These are phyloP conservation scores for Priocnemis perturbator DNA, from an alignment of 2,888 invertebrate species.

Conservation along the genomic window DNA sequence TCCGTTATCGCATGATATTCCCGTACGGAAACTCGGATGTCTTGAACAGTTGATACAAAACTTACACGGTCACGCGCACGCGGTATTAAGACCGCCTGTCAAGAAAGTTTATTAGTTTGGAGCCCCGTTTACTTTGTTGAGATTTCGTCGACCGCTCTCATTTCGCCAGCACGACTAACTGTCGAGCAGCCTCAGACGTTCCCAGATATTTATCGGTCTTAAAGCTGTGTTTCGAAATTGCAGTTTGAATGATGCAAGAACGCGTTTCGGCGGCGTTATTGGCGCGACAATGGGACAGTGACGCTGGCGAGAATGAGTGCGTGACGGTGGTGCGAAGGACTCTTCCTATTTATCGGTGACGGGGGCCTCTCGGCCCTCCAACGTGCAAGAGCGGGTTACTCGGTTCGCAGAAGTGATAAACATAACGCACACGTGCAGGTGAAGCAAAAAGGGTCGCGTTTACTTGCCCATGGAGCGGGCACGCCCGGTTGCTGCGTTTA, in stretches of 20 bases:
- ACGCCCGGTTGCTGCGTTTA: slow-evolving; percentile 20
- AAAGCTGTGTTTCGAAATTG: slow-evolving; percentile 10
- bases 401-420: slow-evolving; percentile 29
- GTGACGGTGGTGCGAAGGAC: background rate
- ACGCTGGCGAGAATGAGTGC: background rate
- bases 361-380: too few relatives aligned
- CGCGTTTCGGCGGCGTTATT: background rate
- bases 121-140: too few relatives aligned
- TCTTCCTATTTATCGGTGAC: slow-evolving; percentile 10
- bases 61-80: too few relatives aligned
- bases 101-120: too few relatives aligned
- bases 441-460: slow-evolving; percentile 21
- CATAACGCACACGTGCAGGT: slow-evolving; percentile 20
- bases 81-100: too few relatives aligned
- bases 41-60: too few relatives aligned
- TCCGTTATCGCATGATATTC: too few relatives aligned
- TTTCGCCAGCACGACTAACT: too few relatives aligned
- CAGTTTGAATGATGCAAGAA: slow-evolving; percentile 14
- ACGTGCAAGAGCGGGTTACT: slow-evolving; percentile 14
- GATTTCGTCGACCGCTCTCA: too few relatives aligned
- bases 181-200: too few relatives aligned
- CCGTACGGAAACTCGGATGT: too few relatives aligned
- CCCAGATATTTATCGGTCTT: slow-evolving; percentile 21
- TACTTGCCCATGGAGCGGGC: background rate
- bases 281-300: background rate